Conservation (phyloP, 2,888 invertebrate genomes). For the Pseudococcus viburni region DNA sequence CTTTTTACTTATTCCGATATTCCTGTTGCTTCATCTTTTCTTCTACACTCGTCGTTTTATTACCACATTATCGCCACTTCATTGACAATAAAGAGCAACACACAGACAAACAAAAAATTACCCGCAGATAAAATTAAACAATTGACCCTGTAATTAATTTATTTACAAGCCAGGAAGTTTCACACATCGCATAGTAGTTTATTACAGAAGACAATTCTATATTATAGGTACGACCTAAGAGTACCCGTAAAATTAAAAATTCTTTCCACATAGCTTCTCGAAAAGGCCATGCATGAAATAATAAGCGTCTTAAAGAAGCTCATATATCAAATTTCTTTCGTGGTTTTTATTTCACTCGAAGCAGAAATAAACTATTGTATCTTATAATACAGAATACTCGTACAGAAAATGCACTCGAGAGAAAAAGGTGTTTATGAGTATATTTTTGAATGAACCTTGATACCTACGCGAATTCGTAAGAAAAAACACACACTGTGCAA, state of each 20-base stretch:
- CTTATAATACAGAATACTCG: background rate
- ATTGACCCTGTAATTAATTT: conserved; percentile 34
- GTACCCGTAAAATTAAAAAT: conserved; percentile 22
- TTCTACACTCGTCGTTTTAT: conserved; percentile 44
- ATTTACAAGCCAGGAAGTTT: background rate
- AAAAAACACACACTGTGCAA: conserved; percentile 5
- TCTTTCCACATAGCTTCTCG: background rate
- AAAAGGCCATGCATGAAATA: conserved; percentile 48
- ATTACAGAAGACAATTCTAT: conserved; percentile 4
- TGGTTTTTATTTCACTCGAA: conserved; percentile 45
- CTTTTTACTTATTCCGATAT: conserved; percentile 56
- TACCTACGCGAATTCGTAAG: background rate
- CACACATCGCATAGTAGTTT: background rate
- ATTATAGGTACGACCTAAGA: background rate
- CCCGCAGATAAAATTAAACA: conserved; percentile 39
- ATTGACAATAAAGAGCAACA: conserved; percentile 30
- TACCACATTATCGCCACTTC: conserved; percentile 44
- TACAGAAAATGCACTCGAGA: conserved; percentile 36
- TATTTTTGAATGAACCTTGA: conserved; percentile 34
- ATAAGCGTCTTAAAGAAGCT: conserved; percentile 47
- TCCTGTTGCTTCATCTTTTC: conserved; percentile 53
- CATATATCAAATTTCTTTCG: conserved; percentile 47
- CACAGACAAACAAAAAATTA: background rate
- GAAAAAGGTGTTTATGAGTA: conserved; percentile 49
- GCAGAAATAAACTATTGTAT: conserved; percentile 41